A percentile compares a stretch with the other conserved stretches of the same genome.
These are phyloP conservation scores for Vimba vimba DNA, from an alignment of 2,113 vertebrate species.

Conservation along the genomic window DNA sequence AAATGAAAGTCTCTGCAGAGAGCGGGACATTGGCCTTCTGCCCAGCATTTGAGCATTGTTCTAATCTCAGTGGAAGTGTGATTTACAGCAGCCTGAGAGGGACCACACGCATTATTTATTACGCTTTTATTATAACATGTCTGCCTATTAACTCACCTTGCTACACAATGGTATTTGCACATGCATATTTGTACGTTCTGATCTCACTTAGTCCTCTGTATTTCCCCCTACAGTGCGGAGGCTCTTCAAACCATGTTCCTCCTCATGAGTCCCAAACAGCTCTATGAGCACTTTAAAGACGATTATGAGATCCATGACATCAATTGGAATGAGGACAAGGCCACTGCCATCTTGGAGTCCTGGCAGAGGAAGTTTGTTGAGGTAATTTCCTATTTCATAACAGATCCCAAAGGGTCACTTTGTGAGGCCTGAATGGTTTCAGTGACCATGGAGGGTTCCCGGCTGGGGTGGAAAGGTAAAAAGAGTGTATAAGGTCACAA, in stretches of 20 bases:
- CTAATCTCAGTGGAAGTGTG: constrained; percentile 63
- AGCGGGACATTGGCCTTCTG: constrained; percentile 60
- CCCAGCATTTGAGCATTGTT: constrained; percentile 62
- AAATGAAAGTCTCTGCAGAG: constrained; percentile 59
- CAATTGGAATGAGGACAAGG: constrained; percentile 96
- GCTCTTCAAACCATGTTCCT: constrained; percentile 98
- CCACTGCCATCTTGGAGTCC: constrained; percentile 88
- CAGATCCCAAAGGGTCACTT: not conserved
- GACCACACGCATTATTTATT: constrained; percentile 62
- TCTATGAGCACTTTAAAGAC: constrained; percentile 96
- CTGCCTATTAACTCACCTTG: constrained; percentile 9
- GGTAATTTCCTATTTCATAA: constrained; percentile 70
- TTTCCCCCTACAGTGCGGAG: constrained; percentile 82
- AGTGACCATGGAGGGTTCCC: not conserved
- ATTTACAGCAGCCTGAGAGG: constrained; percentile 56
- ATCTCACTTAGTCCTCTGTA: constrained; percentile 14
- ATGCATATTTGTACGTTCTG: not conserved
- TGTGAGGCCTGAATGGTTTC: not conserved
- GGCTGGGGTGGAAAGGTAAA: not conserved
- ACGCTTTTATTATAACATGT: not conserved
- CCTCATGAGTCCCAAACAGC: constrained; percentile 96
- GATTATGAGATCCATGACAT: constrained; percentile 98
- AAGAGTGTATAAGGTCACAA: constrained; percentile 6
- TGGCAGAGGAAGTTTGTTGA: constrained; percentile 98
- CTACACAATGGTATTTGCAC: constrained; percentile 10